Conservation (phyloP, 2,797 vertebrate species). For the Esox lucius region DNA sequence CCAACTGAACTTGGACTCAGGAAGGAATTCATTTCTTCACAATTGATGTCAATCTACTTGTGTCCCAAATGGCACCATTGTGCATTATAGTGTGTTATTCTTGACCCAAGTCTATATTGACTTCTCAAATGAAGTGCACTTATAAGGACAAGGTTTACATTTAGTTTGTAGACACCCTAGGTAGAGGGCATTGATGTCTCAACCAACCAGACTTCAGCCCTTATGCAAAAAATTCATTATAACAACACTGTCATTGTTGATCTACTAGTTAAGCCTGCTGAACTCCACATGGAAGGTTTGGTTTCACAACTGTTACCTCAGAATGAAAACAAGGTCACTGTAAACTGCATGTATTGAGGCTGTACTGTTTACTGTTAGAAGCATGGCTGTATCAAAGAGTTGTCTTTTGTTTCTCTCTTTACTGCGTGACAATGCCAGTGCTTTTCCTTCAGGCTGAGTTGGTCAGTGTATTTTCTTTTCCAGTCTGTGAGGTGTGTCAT, state of each 20-base stretch:
- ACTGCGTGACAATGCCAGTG: not conserved
- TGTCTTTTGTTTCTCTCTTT: not conserved
- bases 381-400: not conserved
- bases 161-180: not conserved
- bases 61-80: not conserved
- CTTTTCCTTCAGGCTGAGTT: not conserved
- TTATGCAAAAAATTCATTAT: not conserved
- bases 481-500: not conserved
- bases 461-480: not conserved
- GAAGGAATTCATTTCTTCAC: not conserved
- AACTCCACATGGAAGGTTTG: not conserved
- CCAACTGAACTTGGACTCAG: not conserved
- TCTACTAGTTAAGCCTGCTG: not conserved
- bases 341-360: not conserved
- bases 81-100: not conserved
- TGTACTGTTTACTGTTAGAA: not conserved
- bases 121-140: not conserved
- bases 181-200: not conserved
- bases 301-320: not conserved
- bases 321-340: not conserved
- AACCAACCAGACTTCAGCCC: not conserved
- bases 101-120: not conserved
- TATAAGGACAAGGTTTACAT: not conserved
- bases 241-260: not conserved
- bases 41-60: not conserved